Conservation (phyloP, 2,888 invertebrate species). For the Congeria kusceri region DNA sequence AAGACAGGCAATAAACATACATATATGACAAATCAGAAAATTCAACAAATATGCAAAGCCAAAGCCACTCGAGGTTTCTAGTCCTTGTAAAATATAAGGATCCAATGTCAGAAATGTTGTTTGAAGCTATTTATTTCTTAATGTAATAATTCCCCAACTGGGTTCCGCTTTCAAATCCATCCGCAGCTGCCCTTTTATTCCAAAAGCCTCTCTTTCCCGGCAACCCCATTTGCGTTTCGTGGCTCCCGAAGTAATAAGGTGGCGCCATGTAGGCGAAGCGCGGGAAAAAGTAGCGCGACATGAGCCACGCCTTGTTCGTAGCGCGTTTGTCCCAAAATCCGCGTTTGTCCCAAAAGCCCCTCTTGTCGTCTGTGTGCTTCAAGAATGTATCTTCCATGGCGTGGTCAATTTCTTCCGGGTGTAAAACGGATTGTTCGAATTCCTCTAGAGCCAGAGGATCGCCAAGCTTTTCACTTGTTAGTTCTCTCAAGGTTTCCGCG, state of each 20-base stretch:
- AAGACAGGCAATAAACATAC: too few species aligned
- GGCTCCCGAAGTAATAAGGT: slow-evolving; percentile 10
- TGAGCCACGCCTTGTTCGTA: slow-evolving; percentile 27
- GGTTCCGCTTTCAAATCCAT: too few species aligned
- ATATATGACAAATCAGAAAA: too few species aligned
- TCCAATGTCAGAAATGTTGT: too few species aligned
- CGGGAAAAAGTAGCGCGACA: slow-evolving; percentile 54
- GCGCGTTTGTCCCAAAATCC: slow-evolving; percentile 56
- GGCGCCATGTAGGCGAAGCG: slow-evolving; percentile 41
- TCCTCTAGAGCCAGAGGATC: slow-evolving; percentile 25
- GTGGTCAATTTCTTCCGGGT: slow-evolving; percentile 10
- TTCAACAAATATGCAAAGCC: too few species aligned
- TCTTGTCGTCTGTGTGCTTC: slow-evolving; percentile 21
- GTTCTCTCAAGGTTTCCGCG: slow-evolving; percentile 31
- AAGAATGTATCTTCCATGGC: not conserved
- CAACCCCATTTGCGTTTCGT: slow-evolving; percentile 4
- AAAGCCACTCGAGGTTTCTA: too few species aligned
- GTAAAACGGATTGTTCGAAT: slow-evolving; percentile 29
- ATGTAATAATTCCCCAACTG: too few species aligned
- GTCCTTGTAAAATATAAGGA: too few species aligned
- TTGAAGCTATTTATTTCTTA: too few species aligned
- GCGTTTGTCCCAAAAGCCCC: slow-evolving; percentile 59
- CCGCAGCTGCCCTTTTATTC: slow-evolving; percentile 37
- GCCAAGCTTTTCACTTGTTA: slow-evolving; percentile 32
- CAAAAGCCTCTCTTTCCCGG: slow-evolving; percentile 52